Percentiles rank a stretch among this genome's conserved stretches.
phyloP scores from a whole-genome alignment of 2,888 invertebrate genomes.

The Ptychoptera contaminata region DNA sequence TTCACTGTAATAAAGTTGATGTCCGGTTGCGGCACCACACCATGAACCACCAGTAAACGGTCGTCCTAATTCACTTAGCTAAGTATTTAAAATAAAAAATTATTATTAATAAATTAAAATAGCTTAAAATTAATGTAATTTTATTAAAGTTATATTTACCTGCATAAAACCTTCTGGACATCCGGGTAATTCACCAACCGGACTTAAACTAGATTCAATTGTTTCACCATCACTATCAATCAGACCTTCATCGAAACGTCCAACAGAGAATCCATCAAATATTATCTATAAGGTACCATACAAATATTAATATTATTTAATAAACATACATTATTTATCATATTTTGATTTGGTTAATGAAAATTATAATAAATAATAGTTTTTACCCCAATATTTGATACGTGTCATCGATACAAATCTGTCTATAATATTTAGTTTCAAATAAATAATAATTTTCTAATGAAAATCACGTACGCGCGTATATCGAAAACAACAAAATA shows the following conservation, averaged over 20 bases:
- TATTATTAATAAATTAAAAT: not conserved
- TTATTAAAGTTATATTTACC: slow-evolving; percentile 33
- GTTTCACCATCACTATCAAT: slow-evolving; percentile 30
- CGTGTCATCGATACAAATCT: too few species aligned
- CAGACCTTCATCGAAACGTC: slow-evolving; percentile 55
- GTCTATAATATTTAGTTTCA: too few species aligned
- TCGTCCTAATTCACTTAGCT: slow-evolving; percentile 69
- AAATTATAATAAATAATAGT: too few species aligned
- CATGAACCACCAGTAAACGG: slow-evolving; percentile 82
- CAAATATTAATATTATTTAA: not conserved
- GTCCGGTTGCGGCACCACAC: slow-evolving; percentile 71
- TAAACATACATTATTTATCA: not conserved
- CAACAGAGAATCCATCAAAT: slow-evolving; percentile 78
- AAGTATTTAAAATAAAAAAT: slow-evolving; percentile 18
- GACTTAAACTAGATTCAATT: slow-evolving; percentile 28
- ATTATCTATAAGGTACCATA: slow-evolving; percentile 40
- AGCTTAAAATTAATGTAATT: not conserved
- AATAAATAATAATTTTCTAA: too few species aligned
- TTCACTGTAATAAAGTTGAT: slow-evolving; percentile 77
- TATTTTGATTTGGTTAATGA: not conserved
- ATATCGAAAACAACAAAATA: too few species aligned
- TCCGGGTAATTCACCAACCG: slow-evolving; percentile 47
- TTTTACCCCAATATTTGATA: too few species aligned
- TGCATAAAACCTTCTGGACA: slow-evolving; percentile 84
- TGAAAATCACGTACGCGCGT: too few species aligned